A percentile compares a stretch with the other conserved stretches of the same genome.
phyloP scores from a whole-genome alignment of 2,113 vertebrate genomes.

The Sturnus vulgaris region DNA sequence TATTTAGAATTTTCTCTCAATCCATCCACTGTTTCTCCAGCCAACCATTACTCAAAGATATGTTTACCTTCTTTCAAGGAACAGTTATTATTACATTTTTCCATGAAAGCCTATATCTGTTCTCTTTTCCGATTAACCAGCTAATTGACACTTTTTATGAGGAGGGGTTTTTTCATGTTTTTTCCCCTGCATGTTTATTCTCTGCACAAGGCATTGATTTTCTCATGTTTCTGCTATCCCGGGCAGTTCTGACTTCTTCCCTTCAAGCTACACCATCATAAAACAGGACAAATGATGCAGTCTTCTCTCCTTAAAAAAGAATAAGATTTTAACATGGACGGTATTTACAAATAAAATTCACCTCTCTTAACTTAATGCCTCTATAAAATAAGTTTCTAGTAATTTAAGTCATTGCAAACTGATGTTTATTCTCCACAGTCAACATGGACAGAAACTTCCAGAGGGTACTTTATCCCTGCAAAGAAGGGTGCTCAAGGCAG shows the following conservation, averaged over 20 bases:
- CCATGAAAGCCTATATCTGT: neutral
- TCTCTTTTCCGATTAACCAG: neutral
- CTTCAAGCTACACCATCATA: neutral
- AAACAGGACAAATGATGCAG: neutral
- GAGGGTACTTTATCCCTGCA: neutral
- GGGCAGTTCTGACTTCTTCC: neutral
- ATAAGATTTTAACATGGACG: neutral
- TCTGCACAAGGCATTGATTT: neutral
- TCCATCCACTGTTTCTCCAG: neutral
- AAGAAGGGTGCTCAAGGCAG: neutral
- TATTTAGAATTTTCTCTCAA: neutral
- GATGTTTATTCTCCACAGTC: neutral
- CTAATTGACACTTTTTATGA: neutral
- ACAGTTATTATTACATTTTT: neutral
- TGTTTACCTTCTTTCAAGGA: neutral
- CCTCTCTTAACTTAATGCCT: neutral
- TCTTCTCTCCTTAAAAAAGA: neutral
- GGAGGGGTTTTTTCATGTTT: neutral
- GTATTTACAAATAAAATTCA: neutral
- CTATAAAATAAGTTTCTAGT: neutral
- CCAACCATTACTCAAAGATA: neutral
- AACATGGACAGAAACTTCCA: neutral
- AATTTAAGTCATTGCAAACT: neutral
- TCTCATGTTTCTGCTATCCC: fast-evolving
- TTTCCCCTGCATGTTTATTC: neutral